Conservation (phyloP, 1,140 invertebrate genomes). For the Cherax quadricarinatus region DNA sequence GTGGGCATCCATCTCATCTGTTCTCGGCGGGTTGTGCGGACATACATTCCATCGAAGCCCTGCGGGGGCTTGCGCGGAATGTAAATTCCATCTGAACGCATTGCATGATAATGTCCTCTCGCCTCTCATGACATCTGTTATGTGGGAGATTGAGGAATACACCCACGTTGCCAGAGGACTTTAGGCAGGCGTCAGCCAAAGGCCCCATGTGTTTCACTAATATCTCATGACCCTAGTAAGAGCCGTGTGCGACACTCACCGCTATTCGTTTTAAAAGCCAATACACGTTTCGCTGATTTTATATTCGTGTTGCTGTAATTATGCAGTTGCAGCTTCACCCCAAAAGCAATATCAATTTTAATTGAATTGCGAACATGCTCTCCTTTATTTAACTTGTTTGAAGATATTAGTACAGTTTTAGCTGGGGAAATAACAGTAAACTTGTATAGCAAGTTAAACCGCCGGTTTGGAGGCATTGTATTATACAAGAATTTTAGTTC, state of each 20-base stretch:
- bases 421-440: too few relatives aligned
- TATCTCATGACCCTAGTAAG: background rate
- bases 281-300: background rate
- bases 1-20: too few relatives aligned
- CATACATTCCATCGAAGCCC: too few relatives aligned
- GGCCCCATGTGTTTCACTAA: background rate
- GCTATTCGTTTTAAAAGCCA: background rate
- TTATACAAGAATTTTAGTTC: too few relatives aligned
- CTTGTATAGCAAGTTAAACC: too few relatives aligned
- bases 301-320: background rate
- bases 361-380: background rate
- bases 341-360: conserved; percentile 10
- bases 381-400: conserved; percentile 5
- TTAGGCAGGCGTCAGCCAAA: background rate
- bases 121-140: too few relatives aligned
- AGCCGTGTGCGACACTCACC: background rate
- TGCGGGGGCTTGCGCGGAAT: too few relatives aligned
- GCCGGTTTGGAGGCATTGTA: too few relatives aligned
- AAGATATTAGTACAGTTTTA: background rate
- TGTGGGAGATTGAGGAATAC: background rate
- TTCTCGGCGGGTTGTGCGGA: too few relatives aligned
- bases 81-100: too few relatives aligned
- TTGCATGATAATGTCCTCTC: too few relatives aligned
- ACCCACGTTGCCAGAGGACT: background rate
- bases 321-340: background rate